Evolutionary conservation across 2,888 invertebrate genomes (phyloP).

Genomic region (Oasisia sp.): DNA sequence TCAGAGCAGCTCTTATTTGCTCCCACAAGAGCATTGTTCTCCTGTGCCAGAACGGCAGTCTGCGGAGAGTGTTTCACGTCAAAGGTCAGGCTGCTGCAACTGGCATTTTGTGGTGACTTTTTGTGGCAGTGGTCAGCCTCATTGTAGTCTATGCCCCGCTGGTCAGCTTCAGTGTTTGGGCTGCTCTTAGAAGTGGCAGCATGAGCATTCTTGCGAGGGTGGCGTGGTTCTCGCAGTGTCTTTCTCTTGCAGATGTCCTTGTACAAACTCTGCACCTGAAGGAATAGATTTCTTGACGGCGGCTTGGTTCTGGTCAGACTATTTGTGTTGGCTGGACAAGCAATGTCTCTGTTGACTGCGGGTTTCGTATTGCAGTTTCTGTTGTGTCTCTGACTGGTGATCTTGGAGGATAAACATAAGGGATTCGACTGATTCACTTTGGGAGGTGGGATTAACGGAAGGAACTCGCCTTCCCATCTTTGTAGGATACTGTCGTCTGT

Average conservation of each 20-base stretch:
- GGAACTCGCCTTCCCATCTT: not conserved
- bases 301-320: not conserved
- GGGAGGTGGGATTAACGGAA: not conserved
- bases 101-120: not conserved
- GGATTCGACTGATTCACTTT: not conserved
- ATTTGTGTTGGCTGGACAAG: not conserved
- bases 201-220: not conserved
- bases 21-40: not conserved
- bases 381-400: not conserved
- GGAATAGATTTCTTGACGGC: not conserved
- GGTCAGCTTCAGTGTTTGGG: not conserved
- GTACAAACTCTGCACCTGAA: not conserved
- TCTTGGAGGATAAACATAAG: not conserved
- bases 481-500: not conserved
- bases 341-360: not conserved
- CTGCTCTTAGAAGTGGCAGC: not conserved
- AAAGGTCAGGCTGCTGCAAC: not conserved
- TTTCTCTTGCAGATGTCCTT: slow-evolving; percentile 17
- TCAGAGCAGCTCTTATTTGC: not conserved
- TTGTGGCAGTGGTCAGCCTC: not conserved
- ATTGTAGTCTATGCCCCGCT: not conserved
- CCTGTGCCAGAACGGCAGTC: not conserved
- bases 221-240: not conserved
- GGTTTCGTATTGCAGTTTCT: not conserved
- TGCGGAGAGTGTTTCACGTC: not conserved